These are phyloP conservation scores for Pollenia griseotomentosa DNA, from an alignment of 2,888 invertebrate genomes.

Conservation along the genomic window DNA sequence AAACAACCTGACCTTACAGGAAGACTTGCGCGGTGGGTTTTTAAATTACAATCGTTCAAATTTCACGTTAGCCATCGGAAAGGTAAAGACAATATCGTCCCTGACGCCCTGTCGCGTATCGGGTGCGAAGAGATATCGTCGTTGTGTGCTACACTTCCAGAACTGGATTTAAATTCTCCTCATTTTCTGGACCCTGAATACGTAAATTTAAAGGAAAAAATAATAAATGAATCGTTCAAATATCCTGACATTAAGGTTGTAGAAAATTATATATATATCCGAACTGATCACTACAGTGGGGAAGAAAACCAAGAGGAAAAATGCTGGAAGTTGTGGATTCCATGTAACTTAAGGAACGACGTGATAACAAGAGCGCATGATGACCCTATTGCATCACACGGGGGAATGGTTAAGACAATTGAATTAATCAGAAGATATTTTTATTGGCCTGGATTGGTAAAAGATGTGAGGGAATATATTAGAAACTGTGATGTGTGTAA, in stretches of 20 bases:
- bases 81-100: slow-evolving; percentile 75
- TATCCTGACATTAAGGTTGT: slow-evolving; percentile 62
- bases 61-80: slow-evolving; percentile 74
- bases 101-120: slow-evolving; percentile 76
- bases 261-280: slow-evolving; percentile 56
- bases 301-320: slow-evolving; percentile 31
- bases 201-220: slow-evolving; percentile 22
- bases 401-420: slow-evolving; percentile 26
- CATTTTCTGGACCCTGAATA: slow-evolving; percentile 61
- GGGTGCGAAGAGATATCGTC: slow-evolving; percentile 19
- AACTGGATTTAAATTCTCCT: slow-evolving; percentile 44
- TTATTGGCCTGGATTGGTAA: slow-evolving; percentile 53
- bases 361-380: not conserved
- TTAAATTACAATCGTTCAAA: slow-evolving; percentile 50
- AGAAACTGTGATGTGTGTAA: slow-evolving; percentile 53
- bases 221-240: slow-evolving; percentile 16
- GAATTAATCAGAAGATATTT: slow-evolving; percentile 34
- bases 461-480: slow-evolving; percentile 49
- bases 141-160: not conserved
- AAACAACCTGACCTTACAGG: slow-evolving; percentile 46
- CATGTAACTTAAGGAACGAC: not conserved
- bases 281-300: slow-evolving; percentile 45
- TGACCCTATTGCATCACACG: not conserved
- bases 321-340: slow-evolving; percentile 73
- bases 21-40: slow-evolving; percentile 31